Evolutionary conservation across 2,797 vertebrate genomes (phyloP).

Genomic region (Carapus acus): DNA sequence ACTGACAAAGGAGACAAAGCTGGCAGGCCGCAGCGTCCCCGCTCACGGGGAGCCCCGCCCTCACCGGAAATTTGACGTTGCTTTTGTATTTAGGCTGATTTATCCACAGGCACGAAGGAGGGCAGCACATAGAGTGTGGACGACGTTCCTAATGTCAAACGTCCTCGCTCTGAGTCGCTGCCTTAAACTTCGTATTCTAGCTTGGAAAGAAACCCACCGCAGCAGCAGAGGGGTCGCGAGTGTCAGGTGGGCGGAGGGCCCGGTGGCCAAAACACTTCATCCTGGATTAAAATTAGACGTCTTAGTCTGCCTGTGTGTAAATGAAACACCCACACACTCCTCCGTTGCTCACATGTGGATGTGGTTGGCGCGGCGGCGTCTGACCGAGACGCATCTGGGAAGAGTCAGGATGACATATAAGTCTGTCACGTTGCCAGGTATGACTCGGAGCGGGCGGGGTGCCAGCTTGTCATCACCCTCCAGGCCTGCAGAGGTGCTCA

Average conservation of each 20-base stretch:
- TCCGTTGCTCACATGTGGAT: conserved; percentile 45
- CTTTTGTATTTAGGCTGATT: conserved; percentile 64
- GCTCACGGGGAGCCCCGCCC: conserved; percentile 50
- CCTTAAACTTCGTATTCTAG: too few relatives aligned
- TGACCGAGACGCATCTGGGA: conserved; percentile 38
- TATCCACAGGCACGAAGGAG: conserved; percentile 49
- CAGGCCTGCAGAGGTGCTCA: conserved; percentile 3
- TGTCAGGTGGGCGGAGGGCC: conserved; percentile 31
- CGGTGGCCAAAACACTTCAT: conserved; percentile 20
- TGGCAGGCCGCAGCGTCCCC: conserved; percentile 67
- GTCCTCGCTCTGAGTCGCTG: too few relatives aligned
- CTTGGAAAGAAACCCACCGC: not conserved
- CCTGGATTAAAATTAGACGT: conserved; percentile 8
- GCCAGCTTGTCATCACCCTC: conserved; percentile 29
- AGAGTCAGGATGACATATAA: conserved; percentile 59
- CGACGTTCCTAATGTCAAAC: conserved; percentile 19
- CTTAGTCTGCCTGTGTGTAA: conserved; percentile 31
- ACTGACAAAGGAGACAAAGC: conserved; percentile 67
- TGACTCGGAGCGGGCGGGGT: conserved; percentile 23
- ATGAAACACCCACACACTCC: conserved; percentile 24
- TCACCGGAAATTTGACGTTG: conserved; percentile 66
- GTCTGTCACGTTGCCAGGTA: conserved; percentile 53
- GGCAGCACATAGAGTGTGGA: conserved; percentile 43
- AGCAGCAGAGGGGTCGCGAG: conserved; percentile 12
- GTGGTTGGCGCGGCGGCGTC: conserved; percentile 38